Base-by-base conservation (phyloP, 2,797 vertebrate genomes). In the Lagorchestes hirsutus region DNA sequence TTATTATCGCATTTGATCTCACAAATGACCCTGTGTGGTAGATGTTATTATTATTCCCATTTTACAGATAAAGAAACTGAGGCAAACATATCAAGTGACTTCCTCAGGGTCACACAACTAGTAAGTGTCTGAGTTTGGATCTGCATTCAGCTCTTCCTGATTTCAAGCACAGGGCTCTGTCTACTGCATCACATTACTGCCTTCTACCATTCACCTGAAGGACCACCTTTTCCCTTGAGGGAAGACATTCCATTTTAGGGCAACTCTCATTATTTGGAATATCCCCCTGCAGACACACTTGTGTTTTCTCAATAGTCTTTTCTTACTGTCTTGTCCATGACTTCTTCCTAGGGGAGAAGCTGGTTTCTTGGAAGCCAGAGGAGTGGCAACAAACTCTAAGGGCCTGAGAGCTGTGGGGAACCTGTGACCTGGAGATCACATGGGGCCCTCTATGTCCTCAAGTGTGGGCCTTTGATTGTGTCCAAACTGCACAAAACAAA, bases 131-230 rank as follows among this genome's bases (percentile, higher is more conserved):
- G 74, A 46, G 22, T 0, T 9, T 46, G n/a, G 22, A 27, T 82
- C 24, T 46, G 16, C 18, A 74, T 40, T 74, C 67, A 74, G 16
- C 18, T 4, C 9, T 82, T 50, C 74, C 40, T 87, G 74, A 87
- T 24, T 87, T 50, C 40, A 87, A 0, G 0, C 8, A 13, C 31
- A 62, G 59, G 12, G 31, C 31, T 62, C 31, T 62, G 5, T 34
- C 31, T 1, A 24, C 8, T 24, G 22, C 0, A 27, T 27, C 74
- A 24, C 0, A 1, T 9, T 3, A 3, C 40, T 46, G 8, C 22
- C 2, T 74, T 9, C 22, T 46, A 46, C 18, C 5, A 74, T 40
- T 46, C 67, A 87, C 40, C 3, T 87, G 9, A 46, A 87, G 9
- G 8, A 87, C 46, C 24, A 50, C 22, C 4, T n/a, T 74, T 62